Conservation (phyloP, 2,797 vertebrate species). For the Macropodus opercularis region DNA sequence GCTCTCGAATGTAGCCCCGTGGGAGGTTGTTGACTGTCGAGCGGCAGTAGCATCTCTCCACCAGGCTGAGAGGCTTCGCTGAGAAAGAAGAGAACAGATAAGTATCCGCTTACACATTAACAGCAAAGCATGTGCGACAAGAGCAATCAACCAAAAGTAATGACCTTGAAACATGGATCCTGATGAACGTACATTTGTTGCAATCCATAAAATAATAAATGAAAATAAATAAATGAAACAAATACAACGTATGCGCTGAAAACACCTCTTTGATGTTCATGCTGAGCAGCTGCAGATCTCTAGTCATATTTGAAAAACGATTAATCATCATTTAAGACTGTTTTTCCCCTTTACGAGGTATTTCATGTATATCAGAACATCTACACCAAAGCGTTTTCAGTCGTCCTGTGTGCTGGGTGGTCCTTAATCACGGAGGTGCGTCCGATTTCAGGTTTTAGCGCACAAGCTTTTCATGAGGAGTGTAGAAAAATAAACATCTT, state of each 20-base stretch:
- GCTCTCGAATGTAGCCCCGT: conserved; percentile 76
- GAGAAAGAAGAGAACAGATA: conserved; percentile 12
- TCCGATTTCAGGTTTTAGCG: conserved; percentile 25
- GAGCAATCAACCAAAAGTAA: background rate
- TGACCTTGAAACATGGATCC: background rate
- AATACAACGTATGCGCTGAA: too few relatives aligned
- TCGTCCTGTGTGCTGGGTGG: conserved; percentile 37
- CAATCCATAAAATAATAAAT: background rate
- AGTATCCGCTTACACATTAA: conserved; percentile 3
- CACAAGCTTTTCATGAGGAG: conserved; percentile 27
- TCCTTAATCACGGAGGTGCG: conserved; percentile 36
- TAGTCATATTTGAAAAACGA: too few relatives aligned
- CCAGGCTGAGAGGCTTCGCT: conserved; percentile 86
- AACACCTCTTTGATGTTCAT: too few relatives aligned
- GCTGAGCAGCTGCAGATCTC: too few relatives aligned
- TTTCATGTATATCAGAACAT: background rate
- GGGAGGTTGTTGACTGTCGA: conserved; percentile 77
- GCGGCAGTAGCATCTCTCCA: conserved; percentile 85
- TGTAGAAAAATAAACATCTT: conserved; percentile 37
- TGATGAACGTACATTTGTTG: background rate
- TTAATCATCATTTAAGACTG: too few relatives aligned
- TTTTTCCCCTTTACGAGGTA: background rate
- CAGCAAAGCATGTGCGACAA: background rate
- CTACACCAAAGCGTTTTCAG: conserved; percentile 25
- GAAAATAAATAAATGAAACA: too few relatives aligned